Base-by-base conservation (phyloP, 2,888 invertebrate genomes). In the Itoplectis maculator region DNA sequence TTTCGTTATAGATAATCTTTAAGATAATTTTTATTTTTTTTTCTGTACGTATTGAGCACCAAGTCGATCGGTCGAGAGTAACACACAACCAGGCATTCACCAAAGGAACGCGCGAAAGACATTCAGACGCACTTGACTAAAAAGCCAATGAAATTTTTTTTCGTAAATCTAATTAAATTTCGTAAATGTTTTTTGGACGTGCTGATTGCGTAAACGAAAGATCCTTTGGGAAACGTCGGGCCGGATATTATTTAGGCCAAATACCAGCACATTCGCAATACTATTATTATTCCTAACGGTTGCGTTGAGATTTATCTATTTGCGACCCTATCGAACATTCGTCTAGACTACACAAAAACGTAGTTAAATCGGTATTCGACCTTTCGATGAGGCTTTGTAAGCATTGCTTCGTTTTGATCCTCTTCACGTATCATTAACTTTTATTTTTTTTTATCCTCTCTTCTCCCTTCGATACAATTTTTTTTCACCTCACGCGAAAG, bases 181-280 rank as follows among this genome's bases (percentile, higher is more conserved):
- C n/a, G n/a, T n/a, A n/a, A n/a, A n/a, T n/a, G n/a, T n/a, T n/a
- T n/a, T n/a, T n/a, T n/a, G n/a, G n/a, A 51, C 18, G 37, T 15
- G 7, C 29, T 11, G 0, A 68, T 7, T 37, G 9, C 47, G 23
- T 18, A n/a, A 49, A 15, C 56, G 59, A 49, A n/a, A 73, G 18
- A n/a, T 59, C 40, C 13, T 66, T 73, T 79, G 66, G 47, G n/a
- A 73, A 66, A 79, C 23, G 23, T 66, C 40, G 23, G 40, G 29
- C 13, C 45, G 65, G 59, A 42, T 29, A 70, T 77, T 20, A 47
- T 45, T 59, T 11, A 54, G 47, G 66, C 29, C 29, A 86, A 89
- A 88, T 87, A 82, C 85, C 86, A 82, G 86, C 82, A 86, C 85
- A 87, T 85, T 86, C 82, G 75, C 85, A 87, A 88, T 87, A 88